Base-by-base conservation (phyloP, 2,888 invertebrate genomes). In the Erebia palarica region DNA sequence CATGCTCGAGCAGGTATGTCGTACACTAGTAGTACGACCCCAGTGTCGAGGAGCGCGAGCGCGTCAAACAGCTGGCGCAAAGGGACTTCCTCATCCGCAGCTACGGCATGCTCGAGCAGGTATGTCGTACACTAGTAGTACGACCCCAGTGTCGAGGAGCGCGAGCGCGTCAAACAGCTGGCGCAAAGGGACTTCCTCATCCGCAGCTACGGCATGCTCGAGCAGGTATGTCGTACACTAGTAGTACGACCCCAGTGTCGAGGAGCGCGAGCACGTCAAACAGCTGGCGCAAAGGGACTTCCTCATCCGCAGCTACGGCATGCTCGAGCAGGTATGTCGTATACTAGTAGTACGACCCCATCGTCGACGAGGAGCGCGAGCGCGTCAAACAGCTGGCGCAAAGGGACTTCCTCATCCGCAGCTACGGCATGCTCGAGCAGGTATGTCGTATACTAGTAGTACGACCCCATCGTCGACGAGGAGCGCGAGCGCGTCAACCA, bases 311-410 rank as follows among this genome's bases (percentile, higher is more conserved):
- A 96, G 95, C 83, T 95, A 95, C 77, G 96, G 96, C 57, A 94
- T 96, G 83, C 84, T 96, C 65, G 95, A 96, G 80, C 94, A 95
- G 85, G 95, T 73, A 3, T 8, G 55, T 18, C 18, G 18, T 18
- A 14, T 18, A 18, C 1, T 18, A 16, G 16, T 36, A 36, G 36
- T 7, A 36, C 0, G 95, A 95, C 79, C 93, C 94, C n/a, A 95
- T 96, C 78, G 89, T 95, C 73, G 94, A 95, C 13, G 97, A 97
- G 80, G 97, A 97, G 82, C 94, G 95, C 18, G 95, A 97, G 79
- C 94, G 96, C 3, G 84, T 95, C 63, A 94, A 94, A 76, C 86
- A 93, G 73, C 83, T 96, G 74, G 95, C 95, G 10, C 96, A 96
- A 82, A 88, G 96, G 60, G 96, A 96, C 80, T 95, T 95, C 83